phyloP scores from a whole-genome alignment of 2,888 invertebrate species.

The Agapetus fuscipes region DNA sequence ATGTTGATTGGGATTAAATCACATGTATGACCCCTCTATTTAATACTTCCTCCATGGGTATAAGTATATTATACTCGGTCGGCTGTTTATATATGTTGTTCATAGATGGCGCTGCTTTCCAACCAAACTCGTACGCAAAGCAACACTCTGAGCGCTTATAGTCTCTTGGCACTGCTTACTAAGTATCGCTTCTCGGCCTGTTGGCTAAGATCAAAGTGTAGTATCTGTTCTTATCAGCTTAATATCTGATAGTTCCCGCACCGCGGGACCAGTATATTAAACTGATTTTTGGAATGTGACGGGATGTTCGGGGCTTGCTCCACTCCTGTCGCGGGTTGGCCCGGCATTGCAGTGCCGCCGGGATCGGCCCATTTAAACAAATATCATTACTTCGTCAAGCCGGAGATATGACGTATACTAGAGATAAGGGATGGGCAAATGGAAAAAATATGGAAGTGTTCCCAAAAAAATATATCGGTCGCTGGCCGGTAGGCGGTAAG shows the following conservation, averaged over 20 bases:
- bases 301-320: conserved; percentile 54
- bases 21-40: no score
- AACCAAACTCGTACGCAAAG: background rate
- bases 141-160: background rate
- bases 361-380: conserved; percentile 34
- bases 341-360: conserved; percentile 59
- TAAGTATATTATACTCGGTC: no score
- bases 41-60: no score
- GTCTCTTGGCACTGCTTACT: background rate
- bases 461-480: no score
- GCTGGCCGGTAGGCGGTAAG: no score
- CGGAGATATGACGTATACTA: no score
- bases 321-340: conserved; percentile 57
- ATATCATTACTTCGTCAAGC: no score
- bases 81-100: no score
- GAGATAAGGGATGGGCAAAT: no score
- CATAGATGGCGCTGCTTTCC: background rate
- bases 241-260: conserved; percentile 28
- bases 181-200: conserved; percentile 42
- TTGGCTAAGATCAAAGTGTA: conserved; percentile 35
- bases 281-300: conserved; percentile 45
- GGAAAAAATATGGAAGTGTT: no score
- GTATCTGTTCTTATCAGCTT: conserved; percentile 22
- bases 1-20: no score
- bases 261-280: conserved; percentile 48